phyloP scores from a whole-genome alignment of 1,140 invertebrate species.

The Diorhabda sublineata region DNA sequence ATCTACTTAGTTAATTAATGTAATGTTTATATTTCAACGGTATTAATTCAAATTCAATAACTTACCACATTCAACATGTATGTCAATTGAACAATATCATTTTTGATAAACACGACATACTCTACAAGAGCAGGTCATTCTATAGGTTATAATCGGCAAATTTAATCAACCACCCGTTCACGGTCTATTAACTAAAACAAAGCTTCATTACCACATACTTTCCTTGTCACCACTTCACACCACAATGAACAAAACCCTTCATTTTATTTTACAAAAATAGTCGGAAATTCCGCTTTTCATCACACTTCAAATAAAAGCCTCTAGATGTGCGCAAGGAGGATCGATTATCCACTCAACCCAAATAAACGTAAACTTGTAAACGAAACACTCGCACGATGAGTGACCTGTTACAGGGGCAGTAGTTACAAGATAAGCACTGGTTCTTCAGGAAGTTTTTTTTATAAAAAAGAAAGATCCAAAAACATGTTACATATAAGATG shows the following conservation, averaged over 20 bases:
- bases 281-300: slow-evolving; percentile 11
- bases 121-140: neutral
- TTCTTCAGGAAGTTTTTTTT: no score
- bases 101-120: no score
- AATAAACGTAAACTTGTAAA: slow-evolving; percentile 12
- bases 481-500: no score
- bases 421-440: no score
- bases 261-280: slow-evolving; percentile 4
- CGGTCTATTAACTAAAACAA: neutral
- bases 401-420: neutral
- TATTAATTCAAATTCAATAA: no score
- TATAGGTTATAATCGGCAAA: neutral
- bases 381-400: slow-evolving; percentile 8
- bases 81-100: no score
- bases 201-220: neutral
- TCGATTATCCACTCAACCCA: slow-evolving; percentile 16
- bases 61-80: no score
- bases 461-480: no score
- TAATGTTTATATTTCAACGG: no score
- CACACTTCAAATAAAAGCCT: slow-evolving; percentile 4
- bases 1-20: no score
- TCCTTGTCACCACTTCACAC: neutral
- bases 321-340: slow-evolving; percentile 1
- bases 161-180: neutral
- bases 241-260: neutral